Evolutionary conservation across 2,113 vertebrate genomes (phyloP), one percentile per base, ranked within the genome.

Genomic region (Passer montanus): DNA sequence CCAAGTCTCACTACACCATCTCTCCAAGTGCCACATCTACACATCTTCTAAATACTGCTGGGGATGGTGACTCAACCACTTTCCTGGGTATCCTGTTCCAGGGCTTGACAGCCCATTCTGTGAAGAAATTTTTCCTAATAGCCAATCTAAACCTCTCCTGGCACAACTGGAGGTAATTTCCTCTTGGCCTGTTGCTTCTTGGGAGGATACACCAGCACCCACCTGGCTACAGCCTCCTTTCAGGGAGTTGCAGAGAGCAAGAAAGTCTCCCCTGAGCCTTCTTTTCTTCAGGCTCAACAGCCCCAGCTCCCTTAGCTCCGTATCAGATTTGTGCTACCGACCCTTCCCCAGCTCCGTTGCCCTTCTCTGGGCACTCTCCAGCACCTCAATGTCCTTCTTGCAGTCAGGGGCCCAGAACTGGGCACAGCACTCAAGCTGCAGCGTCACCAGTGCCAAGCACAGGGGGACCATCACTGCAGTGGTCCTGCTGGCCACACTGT

Each of bases 391-490:
- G 22, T 31, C 13, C 16, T 18, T 19, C 13, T 21, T 55, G 35
- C 9, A n/a, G 19, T 26, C 16, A 68, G 28, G 13, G 31, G 13
- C 23, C 35, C 55, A 49, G 49, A 55, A 18, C 22, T 26, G 43
- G 15, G 6, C n/a, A 21, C 7, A 15, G 31, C 0, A 6, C 7
- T 55, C 0, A 1, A 37, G 35, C 2, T 33, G 27, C 3, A 2
- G 35, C 27, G 4, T 81, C 47, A 13, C 19, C 43, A 68, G 13
- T 24, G 18, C 75, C 0, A 0, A 28, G 23, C 9, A 23, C 22
- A 23, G 47, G 10, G 28, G 26, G 4, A 35, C 63, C 27, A 1
- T 69, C 63, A 0, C 41, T 49, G 22, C 30, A 2, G 1, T 33
- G 10, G 4, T 37, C 31, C 41, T 43, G 35, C 46, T 90, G 56